Evolutionary conservation across 1,140 invertebrate genomes (phyloP), one percentile per base, ranked within the genome.

Genomic region (Achroia grisella): DNA sequence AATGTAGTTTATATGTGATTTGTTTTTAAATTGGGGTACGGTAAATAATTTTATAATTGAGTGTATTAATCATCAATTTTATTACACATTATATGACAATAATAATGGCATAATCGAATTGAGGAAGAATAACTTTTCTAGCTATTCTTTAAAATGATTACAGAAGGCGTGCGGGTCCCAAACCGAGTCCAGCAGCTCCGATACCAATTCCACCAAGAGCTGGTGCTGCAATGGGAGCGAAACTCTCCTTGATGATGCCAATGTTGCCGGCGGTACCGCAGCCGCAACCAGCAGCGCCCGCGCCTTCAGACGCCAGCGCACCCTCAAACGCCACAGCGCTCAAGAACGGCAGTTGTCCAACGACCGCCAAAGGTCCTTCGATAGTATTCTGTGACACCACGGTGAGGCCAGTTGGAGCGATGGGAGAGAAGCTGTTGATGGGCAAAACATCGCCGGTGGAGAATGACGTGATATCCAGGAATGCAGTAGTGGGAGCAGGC

Each of bases 331-430:
- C 51, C 1, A 71, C 56, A 2, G 60, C 48, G 1, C 59, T 56
- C n/a, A 66, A 40, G 57, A 65, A 63, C 2, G 64, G 67, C 15
- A 67, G 44, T n/a, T 57, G 42, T n/a, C 68, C 68, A 11, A 35
- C 31, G 6, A 66, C 62, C n/a, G 44, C 48, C 4, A 71, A 15
- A 10, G 46, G 13, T 13, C 69, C 69, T 45, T 59, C 52, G 8
- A 65, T 60, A 6, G 40, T 36, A 32, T 70, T 67, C 31, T 70
- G 61, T 1, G 66, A 65, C 1, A 35, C 28, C 1, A 73, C 52
- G 2, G 63, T 46, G n/a, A 73, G 32, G 11, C 66, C 69, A 32
- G 39, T 55, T 2, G 70, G 66, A 9, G 58, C 50, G 10, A 64
- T 45, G 6, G 62, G 50, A 4, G 64, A 69, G 23, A 44, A 47